Evolutionary conservation across 2,888 invertebrate species (phyloP).

Genomic region (Archaeoteleia sp.): DNA sequence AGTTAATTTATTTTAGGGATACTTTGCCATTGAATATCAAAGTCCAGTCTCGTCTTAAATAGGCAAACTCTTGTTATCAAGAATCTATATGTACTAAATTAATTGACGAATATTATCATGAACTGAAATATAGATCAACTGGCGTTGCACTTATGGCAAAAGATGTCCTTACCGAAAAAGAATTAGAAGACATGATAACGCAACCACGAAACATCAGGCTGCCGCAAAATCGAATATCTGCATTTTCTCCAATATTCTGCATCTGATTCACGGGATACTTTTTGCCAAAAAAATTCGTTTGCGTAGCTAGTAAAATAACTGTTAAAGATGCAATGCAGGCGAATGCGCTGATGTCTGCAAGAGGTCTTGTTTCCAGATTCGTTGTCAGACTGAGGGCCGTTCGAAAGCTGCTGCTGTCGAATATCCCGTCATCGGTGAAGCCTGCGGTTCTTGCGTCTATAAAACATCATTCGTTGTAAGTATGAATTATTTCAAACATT

Average conservation of each 20-base stretch:
- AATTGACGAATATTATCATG: no score
- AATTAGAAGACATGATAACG: constrained; percentile 71
- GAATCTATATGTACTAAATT: no score
- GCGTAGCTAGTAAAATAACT: constrained; percentile 66
- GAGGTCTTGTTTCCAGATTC: constrained; percentile 68
- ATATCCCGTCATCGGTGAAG: constrained; percentile 65
- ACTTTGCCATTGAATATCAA: no score
- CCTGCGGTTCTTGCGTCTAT: constrained; percentile 71
- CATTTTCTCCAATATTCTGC: constrained; percentile 57
- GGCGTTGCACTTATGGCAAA: not conserved
- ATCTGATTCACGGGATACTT: constrained; percentile 62
- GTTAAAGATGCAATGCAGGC: constrained; percentile 70
- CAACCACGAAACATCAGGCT: constrained; percentile 69
- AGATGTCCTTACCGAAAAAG: constrained; percentile 67
- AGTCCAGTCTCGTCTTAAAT: no score
- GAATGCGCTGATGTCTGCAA: constrained; percentile 70
- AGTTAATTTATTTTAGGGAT: no score
- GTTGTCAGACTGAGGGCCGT: constrained; percentile 70
- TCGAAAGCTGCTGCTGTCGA: constrained; percentile 64
- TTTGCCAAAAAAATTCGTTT: constrained; percentile 65
- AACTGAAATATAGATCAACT: no score
- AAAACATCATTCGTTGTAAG: constrained; percentile 15
- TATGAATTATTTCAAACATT: no score
- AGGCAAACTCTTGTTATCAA: no score
- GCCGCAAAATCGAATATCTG: constrained; percentile 66